Base-by-base conservation (phyloP, 2,888 invertebrate genomes). In the Stenichneumon culpator region DNA sequence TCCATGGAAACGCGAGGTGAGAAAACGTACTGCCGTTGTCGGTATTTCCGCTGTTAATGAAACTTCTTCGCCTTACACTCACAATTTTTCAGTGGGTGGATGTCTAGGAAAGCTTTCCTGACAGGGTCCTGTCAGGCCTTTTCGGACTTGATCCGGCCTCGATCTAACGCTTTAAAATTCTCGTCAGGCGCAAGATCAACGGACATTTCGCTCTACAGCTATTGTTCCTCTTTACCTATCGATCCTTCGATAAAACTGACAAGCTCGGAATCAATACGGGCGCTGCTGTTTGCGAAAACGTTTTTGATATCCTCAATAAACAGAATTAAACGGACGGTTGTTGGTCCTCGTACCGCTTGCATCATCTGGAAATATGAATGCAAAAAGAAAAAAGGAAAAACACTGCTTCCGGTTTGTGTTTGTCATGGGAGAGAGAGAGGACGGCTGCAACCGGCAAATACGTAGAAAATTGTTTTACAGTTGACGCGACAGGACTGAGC, bases 21-120 rank as follows among this genome's bases (percentile, higher is more conserved):
- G 67, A 32, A 39, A 67, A 52, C 67, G 47, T 67, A 50, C n/a
- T 22, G 57, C 39, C 36, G 22, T 32, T 50, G 68, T 44, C 32
- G 92, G 93, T 93, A 90, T 16, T 65, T 90, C 88, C 83, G 89
- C 89, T 89, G 91, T 92, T 93, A 93, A 93, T 92, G 92, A 93
- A 93, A 93, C 93, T 92, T 88, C 86, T 86, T 86, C 87, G 88
- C 90, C 88, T 90, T 88, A 88, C 90, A 91, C 91, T 92, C 93
- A 93, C 92, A 92, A 92, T 93, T 92, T 93, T 91, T 90, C 89
- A 88, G 70, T 25, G 9, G 14, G 28, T 4, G 4, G 60, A 63
- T 5, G 16, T 28, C n/a, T n/a, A 16, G 22, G 16, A 28, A n/a
- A 32, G 16, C 28, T 28, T 28, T 63, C 5, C 32, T 7, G 28